Percentiles rank a stretch among this genome's conserved stretches.
phyloP scores from a whole-genome alignment of 2,888 invertebrate species.

The Antheraea assamensis region DNA sequence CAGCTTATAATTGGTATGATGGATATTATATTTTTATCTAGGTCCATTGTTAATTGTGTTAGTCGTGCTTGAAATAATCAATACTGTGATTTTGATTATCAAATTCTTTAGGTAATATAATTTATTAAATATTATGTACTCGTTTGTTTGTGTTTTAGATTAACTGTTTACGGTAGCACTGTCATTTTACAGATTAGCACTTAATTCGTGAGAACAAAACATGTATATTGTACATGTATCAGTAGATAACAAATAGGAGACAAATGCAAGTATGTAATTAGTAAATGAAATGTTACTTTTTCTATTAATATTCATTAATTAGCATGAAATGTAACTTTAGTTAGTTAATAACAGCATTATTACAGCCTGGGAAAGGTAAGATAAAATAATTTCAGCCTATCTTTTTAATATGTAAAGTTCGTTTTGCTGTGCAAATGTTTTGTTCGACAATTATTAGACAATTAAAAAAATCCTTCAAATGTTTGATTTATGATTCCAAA shows the following conservation, averaged over 20 bases:
- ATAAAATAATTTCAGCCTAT: neutral
- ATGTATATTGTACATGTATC: neutral
- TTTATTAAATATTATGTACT: constrained; percentile 27
- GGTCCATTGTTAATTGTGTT: constrained; percentile 17
- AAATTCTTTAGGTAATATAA: constrained; percentile 31
- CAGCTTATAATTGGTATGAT: constrained; percentile 2
- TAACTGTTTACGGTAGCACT: neutral
- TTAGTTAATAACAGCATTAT: neutral
- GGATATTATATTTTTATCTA: neutral
- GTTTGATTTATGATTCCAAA: neutral
- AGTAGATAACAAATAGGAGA: neutral
- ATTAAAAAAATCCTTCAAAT: neutral
- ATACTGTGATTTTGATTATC: constrained; percentile 39
- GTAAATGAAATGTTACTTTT: neutral
- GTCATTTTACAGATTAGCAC: neutral
- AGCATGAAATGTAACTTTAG: neutral
- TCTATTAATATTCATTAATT: neutral
- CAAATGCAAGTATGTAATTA: neutral
- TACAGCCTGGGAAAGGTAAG: neutral
- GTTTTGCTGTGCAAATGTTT: constrained; percentile 4
- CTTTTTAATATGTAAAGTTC: neutral
- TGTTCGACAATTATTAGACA: neutral
- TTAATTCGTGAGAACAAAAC: neutral
- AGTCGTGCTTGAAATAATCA: constrained; percentile 20
- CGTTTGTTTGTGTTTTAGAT: constrained; percentile 4